These are phyloP conservation scores for Galendromus occidentalis DNA, from an alignment of 1,140 invertebrate genomes.

Conservation along the genomic window DNA sequence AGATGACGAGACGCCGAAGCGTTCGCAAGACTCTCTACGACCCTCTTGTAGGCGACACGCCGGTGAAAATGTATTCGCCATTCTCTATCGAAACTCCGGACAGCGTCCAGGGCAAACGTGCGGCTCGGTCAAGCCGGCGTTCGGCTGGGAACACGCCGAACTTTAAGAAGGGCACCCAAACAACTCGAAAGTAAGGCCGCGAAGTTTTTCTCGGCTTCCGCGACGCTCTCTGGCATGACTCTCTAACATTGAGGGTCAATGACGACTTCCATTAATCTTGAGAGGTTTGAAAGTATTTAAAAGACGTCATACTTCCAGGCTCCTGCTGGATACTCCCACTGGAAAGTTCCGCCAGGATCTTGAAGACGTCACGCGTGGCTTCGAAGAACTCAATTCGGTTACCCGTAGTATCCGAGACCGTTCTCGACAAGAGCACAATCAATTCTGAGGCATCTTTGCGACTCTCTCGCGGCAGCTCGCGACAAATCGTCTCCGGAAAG, in stretches of 20 bases:
- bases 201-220: no score
- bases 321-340: background rate
- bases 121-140: no score
- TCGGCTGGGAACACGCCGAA: no score
- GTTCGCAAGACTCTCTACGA: background rate
- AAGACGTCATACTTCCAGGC: background rate
- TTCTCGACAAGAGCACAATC: background rate
- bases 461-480: no score
- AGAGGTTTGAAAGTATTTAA: no score
- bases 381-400: background rate
- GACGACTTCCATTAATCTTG: no score
- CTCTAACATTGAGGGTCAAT: no score
- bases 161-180: no score
- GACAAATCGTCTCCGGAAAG: no score
- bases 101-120: no score
- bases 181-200: no score
- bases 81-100: background rate
- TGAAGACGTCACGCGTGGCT: background rate
- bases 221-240: no score
- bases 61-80: background rate
- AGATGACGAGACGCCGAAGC: background rate
- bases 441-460: background rate
- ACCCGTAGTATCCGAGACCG: background rate
- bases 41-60: background rate
- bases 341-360: constrained; percentile 6